phyloP scores from a whole-genome alignment of 1,140 invertebrate genomes.

The Lepidurus packardi region DNA sequence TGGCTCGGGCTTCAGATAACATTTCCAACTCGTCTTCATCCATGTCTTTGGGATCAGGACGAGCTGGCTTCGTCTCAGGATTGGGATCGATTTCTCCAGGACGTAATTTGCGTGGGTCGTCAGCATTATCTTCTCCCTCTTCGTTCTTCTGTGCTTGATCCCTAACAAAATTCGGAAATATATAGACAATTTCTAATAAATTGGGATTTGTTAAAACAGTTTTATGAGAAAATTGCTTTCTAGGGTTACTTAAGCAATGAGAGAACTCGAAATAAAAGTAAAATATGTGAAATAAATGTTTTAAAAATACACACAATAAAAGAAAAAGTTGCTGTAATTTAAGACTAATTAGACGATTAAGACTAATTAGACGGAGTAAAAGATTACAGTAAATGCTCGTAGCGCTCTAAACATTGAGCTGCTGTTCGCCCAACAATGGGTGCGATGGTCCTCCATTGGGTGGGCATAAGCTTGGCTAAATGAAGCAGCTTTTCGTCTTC shows the following conservation, averaged over 20 bases:
- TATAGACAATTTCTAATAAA: constrained; percentile 26
- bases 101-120: constrained; percentile 93
- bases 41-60: constrained; percentile 88
- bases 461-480: constrained; percentile 98
- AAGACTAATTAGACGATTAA: too few relatives aligned
- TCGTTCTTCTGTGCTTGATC: constrained; percentile 98
- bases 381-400: constrained; percentile 88
- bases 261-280: not conserved
- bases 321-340: too few relatives aligned
- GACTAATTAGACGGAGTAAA: not conserved
- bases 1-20: constrained; percentile 95
- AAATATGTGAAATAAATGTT: too few relatives aligned
- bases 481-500: constrained; percentile 98
- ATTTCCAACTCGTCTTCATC: constrained; percentile 90
- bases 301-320: too few relatives aligned
- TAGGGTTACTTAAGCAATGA: not conserved
- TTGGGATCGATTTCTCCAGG: constrained; percentile 99
- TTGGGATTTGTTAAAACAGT: too few relatives aligned
- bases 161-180: constrained; percentile 47
- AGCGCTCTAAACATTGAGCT: constrained; percentile 95
- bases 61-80: constrained; percentile 97
- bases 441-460: constrained; percentile 98
- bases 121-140: constrained; percentile 82
- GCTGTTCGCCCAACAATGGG: constrained; percentile 98
- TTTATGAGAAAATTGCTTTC: not conserved